Evolutionary conservation across 1,140 invertebrate species (phyloP).

Genomic region (Drosophila oshimai): DNA sequence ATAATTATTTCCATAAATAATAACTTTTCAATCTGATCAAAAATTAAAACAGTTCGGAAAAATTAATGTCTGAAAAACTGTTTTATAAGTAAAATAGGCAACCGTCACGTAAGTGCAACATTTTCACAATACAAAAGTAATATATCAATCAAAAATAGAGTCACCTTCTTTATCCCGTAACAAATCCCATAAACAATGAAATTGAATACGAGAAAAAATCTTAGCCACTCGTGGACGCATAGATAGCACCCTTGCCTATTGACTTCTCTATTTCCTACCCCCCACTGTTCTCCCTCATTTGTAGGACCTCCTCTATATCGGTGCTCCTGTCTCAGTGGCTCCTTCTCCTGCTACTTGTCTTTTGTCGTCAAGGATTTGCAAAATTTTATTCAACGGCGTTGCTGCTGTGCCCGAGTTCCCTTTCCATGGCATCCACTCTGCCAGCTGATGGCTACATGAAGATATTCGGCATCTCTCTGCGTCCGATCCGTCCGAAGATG

Average conservation of each 20-base stretch:
- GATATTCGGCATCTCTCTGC: conserved; percentile 69
- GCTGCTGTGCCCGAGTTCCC: conserved; percentile 11
- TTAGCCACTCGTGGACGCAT: conserved; percentile 63
- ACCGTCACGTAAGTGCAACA: neutral
- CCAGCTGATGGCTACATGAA: conserved; percentile 70
- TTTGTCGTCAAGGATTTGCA: conserved; percentile 69
- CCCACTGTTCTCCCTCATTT: neutral
- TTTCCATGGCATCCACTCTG: conserved; percentile 14
- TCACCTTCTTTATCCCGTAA: neutral
- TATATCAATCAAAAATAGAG: conserved; percentile 3
- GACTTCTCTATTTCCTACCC: conserved; percentile 17
- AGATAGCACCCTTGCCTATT: conserved; percentile 38
- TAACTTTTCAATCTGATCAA: neutral
- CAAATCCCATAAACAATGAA: conserved; percentile 56
- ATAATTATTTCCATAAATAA: no score
- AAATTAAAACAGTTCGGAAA: neutral
- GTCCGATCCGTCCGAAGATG: conserved; percentile 26
- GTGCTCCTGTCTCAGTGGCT: conserved; percentile 12
- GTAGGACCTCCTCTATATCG: conserved; percentile 32
- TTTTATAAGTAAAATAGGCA: neutral
- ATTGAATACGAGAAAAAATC: conserved; percentile 78
- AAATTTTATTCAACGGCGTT: conserved; percentile 70
- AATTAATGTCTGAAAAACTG: neutral
- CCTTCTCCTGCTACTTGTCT: conserved; percentile 46
- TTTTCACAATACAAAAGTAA: neutral